Evolutionary conservation across 1,140 invertebrate genomes (phyloP), one percentile per base, ranked within the genome.

Genomic region (Bombus picipes): DNA sequence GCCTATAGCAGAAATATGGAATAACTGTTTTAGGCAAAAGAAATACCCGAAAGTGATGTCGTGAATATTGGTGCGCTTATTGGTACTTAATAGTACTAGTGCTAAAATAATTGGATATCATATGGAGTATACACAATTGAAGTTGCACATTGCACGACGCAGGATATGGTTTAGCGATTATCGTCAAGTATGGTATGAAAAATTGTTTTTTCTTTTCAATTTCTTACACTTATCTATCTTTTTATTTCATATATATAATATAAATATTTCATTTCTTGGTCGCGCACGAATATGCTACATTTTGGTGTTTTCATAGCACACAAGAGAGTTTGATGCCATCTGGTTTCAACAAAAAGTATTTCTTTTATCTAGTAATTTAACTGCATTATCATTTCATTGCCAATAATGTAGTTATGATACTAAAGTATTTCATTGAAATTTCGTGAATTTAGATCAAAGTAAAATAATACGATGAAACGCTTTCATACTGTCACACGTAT

Each of bases 1-100:
- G 72, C 65, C 59, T 32, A 39, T 37, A 62, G 65, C 65, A 28
- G 32, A 71, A 87, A 66, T 65, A 32, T 62, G 53, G 6, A 59
- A 57, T 34, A 22, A 71, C 43, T 62, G 41, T 53, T 75, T 73
- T 88, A 73, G 59, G 41, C 47, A 22, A 89, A 68, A 76, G n/a
- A 66, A 75, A 81, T 81, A 85, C 32, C 77, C 39, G 75, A 72
- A 81, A 87, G 86, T 76, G 71, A 41, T 53, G 47, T 83, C 41
- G 65, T 59, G 74, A 77, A 84, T 65, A 72, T 85, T 66, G 73
- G 47, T 85, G 76, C 71, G 75, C 75, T 88, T 82, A 65, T 85
- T 89, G 88, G 76, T 90, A 90, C 76, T 88, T 90, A 75, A 89
- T 90, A 89, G 83, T 82, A 37, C 71, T 89, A 87, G 68, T 80